These are phyloP conservation scores for Pseudomyrmex dendroicus DNA, from an alignment of 1,140 invertebrate genomes.

Conservation along the genomic window DNA sequence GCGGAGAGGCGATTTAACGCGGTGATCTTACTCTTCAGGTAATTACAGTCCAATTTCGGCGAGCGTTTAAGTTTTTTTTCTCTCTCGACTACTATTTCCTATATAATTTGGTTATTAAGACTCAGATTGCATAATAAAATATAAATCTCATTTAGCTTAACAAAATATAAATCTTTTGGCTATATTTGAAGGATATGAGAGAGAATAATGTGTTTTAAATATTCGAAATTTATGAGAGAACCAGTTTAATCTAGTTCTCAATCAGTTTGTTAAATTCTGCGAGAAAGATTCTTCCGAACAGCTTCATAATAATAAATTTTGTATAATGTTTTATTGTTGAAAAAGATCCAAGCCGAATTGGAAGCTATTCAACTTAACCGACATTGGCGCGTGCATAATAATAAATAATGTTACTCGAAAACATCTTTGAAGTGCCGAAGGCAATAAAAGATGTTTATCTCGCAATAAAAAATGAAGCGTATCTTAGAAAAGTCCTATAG, in stretches of 20 bases:
- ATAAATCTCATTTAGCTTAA: neutral
- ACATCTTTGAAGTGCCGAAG: neutral
- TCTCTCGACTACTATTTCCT: slow-evolving; percentile 4
- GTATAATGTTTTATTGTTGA: neutral
- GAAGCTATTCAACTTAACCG: slow-evolving; percentile 31
- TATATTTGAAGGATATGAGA: neutral
- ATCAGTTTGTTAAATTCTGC: neutral
- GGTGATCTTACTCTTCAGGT: slow-evolving; percentile 49
- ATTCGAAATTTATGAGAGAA: neutral
- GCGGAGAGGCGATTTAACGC: slow-evolving; percentile 47
- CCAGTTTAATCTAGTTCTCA: too few relatives aligned
- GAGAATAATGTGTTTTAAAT: neutral
- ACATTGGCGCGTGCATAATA: slow-evolving; percentile 18
- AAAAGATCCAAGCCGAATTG: slow-evolving; percentile 24
- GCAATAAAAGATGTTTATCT: neutral
- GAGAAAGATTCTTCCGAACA: neutral
- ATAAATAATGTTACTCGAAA: slow-evolving; percentile 25
- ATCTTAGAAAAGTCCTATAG: slow-evolving; percentile 30
- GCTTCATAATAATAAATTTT: slow-evolving; percentile 10
- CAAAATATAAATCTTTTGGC: neutral
- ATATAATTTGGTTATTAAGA: slow-evolving; percentile 28
- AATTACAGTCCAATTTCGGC: slow-evolving; percentile 56
- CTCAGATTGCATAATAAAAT: slow-evolving; percentile 16
- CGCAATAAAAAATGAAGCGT: neutral
- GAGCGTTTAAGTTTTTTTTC: slow-evolving; percentile 53